Evolutionary conservation across 1,140 invertebrate species (phyloP).

Genomic region (Stegodyphus mimosarum): DNA sequence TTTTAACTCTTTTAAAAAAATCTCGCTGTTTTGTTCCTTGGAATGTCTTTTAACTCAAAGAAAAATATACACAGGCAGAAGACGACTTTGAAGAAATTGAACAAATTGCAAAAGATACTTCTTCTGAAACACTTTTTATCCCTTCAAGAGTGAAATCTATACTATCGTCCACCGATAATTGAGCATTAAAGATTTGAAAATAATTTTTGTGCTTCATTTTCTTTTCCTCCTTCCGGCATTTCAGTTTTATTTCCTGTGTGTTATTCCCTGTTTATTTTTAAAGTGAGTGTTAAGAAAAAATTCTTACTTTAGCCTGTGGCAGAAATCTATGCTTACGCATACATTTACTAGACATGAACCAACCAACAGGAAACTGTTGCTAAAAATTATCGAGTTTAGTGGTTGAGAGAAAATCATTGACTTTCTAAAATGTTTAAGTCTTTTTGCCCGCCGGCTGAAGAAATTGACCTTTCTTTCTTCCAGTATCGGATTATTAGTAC

Average conservation of each 20-base stretch:
- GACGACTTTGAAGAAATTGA: constrained; percentile 22
- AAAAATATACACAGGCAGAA: constrained; percentile 22
- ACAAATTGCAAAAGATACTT: constrained; percentile 49
- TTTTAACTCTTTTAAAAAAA: neutral
- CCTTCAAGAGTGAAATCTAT: constrained; percentile 22
- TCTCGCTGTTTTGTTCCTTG: constrained; percentile 31
- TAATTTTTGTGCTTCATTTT: constrained; percentile 45
- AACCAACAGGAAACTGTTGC: too few relatives aligned
- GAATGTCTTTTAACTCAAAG: constrained; percentile 47
- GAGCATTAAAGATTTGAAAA: constrained; percentile 60
- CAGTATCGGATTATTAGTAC: too few relatives aligned
- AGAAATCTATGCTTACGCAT: neutral
- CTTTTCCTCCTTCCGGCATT: neutral
- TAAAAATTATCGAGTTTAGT: too few relatives aligned
- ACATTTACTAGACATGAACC: neutral
- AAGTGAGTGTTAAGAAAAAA: too few relatives aligned
- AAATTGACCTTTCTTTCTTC: too few relatives aligned
- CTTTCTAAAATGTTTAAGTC: too few relatives aligned
- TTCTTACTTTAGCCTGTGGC: too few relatives aligned
- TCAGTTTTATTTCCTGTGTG: too few relatives aligned
- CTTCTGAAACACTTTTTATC: neutral
- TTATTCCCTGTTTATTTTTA: too few relatives aligned
- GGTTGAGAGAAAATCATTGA: too few relatives aligned
- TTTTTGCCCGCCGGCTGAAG: too few relatives aligned
- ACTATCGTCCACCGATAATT: constrained; percentile 53